Base-by-base conservation (phyloP, 2,113 vertebrate genomes). In the Cololabis saira region DNA sequence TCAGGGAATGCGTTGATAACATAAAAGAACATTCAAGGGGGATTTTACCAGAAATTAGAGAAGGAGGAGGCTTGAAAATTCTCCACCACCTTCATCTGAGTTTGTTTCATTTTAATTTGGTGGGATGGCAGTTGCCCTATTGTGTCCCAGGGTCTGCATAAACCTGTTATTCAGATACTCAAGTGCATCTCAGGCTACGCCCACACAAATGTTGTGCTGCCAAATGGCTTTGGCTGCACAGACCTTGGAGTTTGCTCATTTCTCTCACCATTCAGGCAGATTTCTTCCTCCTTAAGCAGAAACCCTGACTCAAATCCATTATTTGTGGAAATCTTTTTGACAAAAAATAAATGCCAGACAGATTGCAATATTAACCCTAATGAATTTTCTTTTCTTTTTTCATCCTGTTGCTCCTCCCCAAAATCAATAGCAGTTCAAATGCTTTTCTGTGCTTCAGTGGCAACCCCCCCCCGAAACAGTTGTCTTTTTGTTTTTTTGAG, bases 1-100 rank as follows among this genome's bases (percentile, higher is more conserved):
- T 76, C 71, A 74, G 74, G 57, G 72, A 71, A 61, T 76, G 63
- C 60, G 76, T 70, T 81, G 76, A 80, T 83, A 87, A 80, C 68
- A 75, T 53, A 53, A 76, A 75, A 76, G 58, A 48, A 47, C 30
- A 52, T 56, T 71, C 33, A 68, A 42, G 50, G 50, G 77, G 49
- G 56, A 24, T 55, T 42, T 47, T n/a, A 41, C 12, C 37, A 11
- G 42, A 51, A 45, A 76, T 57, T 55, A 49, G 49, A 71, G 41
- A 30, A 53, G 51, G 71, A 66, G 48, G 53, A 47, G 27, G 71
- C 18, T 0, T 19, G n/a, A 30, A 37, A 48, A 64, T 58, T 56
- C 50, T 17, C 67, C 47, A 27, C 60, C 10, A 19, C 60, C 62
- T 53, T 70, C 48, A 54, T 74, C 19, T 77, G 61, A 15, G 16